Evolutionary conservation across 2,113 vertebrate genomes (phyloP).

Genomic region (Passer montanus): DNA sequence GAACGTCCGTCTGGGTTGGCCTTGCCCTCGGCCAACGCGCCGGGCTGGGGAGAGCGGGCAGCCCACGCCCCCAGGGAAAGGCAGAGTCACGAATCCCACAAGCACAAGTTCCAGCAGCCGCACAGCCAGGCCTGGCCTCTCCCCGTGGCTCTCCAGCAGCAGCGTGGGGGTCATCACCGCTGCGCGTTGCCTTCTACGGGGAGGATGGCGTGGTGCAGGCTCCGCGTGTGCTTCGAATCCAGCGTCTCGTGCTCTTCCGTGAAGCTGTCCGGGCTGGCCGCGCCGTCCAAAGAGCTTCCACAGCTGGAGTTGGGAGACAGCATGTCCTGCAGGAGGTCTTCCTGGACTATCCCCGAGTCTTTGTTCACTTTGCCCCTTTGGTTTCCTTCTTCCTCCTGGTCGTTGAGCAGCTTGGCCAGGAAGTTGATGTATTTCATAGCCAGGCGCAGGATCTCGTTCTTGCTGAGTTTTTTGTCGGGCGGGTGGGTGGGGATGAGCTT

Average conservation of each 20-base stretch:
- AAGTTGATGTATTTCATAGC: constrained; percentile 99
- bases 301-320: constrained; percentile 93
- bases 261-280: constrained; percentile 92
- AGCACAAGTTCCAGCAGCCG: neutral
- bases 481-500: constrained; percentile 95
- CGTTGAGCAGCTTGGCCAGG: constrained; percentile 92
- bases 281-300: constrained; percentile 89
- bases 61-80: neutral
- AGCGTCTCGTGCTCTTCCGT: constrained; percentile 84
- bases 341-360: constrained; percentile 83
- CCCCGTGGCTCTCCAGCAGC: neutral
- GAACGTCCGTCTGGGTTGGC: neutral
- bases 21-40: neutral
- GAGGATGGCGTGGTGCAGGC: constrained; percentile 84
- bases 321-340: constrained; percentile 89
- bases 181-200: constrained; percentile 82
- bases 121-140: neutral
- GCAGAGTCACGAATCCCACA: neutral
- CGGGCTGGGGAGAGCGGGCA: neutral
- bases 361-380: constrained; percentile 81
- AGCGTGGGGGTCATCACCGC: constrained; percentile 79
- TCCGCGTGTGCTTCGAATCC: constrained; percentile 74
- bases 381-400: constrained; percentile 91
- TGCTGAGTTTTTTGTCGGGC: constrained; percentile 94
- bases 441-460: constrained; percentile 93